These are phyloP conservation scores for Dendrocincla tyrannina DNA, from an alignment of 2,797 vertebrate genomes.

Conservation along the genomic window DNA sequence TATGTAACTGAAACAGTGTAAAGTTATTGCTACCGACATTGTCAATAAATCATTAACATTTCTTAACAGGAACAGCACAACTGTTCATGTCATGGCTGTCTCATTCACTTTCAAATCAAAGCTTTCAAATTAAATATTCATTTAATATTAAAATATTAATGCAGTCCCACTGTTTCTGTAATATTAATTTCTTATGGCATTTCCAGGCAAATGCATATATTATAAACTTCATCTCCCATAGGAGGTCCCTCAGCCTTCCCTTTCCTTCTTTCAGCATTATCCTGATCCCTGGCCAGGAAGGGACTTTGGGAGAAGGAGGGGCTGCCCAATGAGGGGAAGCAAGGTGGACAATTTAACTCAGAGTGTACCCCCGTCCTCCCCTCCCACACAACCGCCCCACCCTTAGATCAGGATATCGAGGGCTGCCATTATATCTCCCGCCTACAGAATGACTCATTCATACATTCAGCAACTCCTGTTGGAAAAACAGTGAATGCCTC, in stretches of 20 bases:
- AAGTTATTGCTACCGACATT: slow-evolving; percentile 65
- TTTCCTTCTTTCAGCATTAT: slow-evolving; percentile 26
- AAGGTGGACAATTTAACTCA: slow-evolving; percentile 16
- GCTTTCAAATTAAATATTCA: slow-evolving; percentile 82
- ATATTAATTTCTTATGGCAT: slow-evolving; percentile 82
- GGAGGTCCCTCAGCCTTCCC: slow-evolving; percentile 54
- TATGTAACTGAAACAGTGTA: slow-evolving; percentile 60
- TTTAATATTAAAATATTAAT: slow-evolving; percentile 82
- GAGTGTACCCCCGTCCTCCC: not conserved
- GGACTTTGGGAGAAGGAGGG: not conserved
- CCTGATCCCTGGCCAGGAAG: not conserved
- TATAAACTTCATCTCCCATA: slow-evolving; percentile 67
- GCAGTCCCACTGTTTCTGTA: slow-evolving; percentile 76
- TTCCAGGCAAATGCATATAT: slow-evolving; percentile 78
- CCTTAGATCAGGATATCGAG: slow-evolving; percentile 56
- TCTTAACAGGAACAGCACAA: slow-evolving; percentile 65
- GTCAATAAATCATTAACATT: slow-evolving; percentile 73
- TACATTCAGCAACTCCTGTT: slow-evolving; percentile 69
- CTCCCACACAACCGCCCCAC: slow-evolving; percentile 27
- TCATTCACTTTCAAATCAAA: slow-evolving; percentile 73
- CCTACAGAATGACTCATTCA: slow-evolving; percentile 60
- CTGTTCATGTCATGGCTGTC: slow-evolving; percentile 69
- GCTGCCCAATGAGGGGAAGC: not conserved
- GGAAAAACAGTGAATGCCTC: slow-evolving; percentile 43
- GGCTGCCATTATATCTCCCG: slow-evolving; percentile 27